Evolutionary conservation across 2,797 vertebrate genomes (phyloP).

Genomic region (Eidolon dupreanum): DNA sequence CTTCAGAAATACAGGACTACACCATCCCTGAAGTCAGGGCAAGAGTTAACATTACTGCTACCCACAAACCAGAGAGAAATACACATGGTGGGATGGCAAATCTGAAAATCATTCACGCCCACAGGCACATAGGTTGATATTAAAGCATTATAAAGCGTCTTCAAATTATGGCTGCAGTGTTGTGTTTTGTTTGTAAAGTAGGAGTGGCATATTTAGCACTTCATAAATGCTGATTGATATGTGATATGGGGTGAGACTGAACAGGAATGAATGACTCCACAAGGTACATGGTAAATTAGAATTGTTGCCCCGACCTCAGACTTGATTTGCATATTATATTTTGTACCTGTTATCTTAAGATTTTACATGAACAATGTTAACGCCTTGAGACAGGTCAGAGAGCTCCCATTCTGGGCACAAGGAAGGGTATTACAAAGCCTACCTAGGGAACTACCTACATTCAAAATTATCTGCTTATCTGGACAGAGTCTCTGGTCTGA

Average conservation of each 20-base stretch:
- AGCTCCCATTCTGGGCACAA: neutral
- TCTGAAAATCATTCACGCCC: neutral
- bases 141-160: conserved; percentile 7
- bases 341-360: conserved; percentile 7
- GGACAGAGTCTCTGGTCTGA: neutral
- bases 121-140: neutral
- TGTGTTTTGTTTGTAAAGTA: neutral
- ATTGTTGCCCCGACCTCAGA: neutral
- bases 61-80: neutral
- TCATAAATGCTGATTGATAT: neutral
- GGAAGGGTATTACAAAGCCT: neutral
- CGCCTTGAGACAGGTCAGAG: neutral
- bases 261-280: neutral
- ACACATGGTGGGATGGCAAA: neutral
- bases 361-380: neutral
- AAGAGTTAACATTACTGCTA: neutral
- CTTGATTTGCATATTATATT: neutral
- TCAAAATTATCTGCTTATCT: conserved; percentile 6
- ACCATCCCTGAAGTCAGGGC: neutral
- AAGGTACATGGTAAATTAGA: neutral
- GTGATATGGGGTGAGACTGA: neutral
- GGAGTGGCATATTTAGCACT: neutral
- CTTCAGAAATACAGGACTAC: conserved; percentile 2
- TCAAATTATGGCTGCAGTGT: neutral
- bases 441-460: neutral